Evolutionary conservation across 2,797 vertebrate species (phyloP).

Genomic region (Aldrovandia affinis): DNA sequence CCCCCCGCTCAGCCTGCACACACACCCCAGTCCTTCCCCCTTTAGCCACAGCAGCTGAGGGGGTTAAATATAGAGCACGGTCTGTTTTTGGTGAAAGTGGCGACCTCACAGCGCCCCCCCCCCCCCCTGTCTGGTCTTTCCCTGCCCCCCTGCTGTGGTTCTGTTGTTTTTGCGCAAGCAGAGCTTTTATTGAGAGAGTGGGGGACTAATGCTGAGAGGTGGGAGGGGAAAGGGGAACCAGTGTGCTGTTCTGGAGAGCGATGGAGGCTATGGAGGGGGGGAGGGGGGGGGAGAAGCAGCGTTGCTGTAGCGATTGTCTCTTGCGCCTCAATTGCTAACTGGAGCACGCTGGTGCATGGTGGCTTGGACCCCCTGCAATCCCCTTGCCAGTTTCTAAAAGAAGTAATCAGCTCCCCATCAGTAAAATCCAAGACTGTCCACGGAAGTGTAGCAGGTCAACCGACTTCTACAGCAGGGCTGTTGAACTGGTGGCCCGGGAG

Average conservation of each 20-base stretch:
- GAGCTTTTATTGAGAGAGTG: conserved; percentile 4
- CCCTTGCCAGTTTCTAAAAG: conserved; percentile 59
- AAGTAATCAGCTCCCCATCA: neutral
- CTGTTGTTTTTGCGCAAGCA: conserved; percentile 38
- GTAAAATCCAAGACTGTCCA: neutral
- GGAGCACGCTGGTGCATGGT: conserved; percentile 65
- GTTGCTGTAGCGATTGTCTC: conserved; percentile 53
- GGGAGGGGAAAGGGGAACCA: neutral
- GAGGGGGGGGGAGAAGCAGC: conserved; percentile 48
- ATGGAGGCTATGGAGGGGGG: conserved; percentile 47
- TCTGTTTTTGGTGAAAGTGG: conserved; percentile 63
- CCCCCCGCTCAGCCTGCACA: conserved; percentile 35
- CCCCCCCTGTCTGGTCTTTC: neutral
- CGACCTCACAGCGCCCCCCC: conserved; percentile 37
- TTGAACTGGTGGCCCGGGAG: no score
- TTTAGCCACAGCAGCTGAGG: conserved; percentile 60
- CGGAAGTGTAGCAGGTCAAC: neutral
- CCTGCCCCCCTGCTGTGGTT: conserved; percentile 7
- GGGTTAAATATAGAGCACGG: conserved; percentile 62
- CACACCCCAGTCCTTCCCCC: neutral
- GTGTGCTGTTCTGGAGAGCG: conserved; percentile 21
- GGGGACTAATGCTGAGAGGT: conserved; percentile 33
- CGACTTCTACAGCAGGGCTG: neutral
- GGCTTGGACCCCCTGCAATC: conserved; percentile 65
- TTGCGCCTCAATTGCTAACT: conserved; percentile 72